phyloP scores from a whole-genome alignment of 2,797 vertebrate species.

The Microctenopoma stevenorrisi region DNA sequence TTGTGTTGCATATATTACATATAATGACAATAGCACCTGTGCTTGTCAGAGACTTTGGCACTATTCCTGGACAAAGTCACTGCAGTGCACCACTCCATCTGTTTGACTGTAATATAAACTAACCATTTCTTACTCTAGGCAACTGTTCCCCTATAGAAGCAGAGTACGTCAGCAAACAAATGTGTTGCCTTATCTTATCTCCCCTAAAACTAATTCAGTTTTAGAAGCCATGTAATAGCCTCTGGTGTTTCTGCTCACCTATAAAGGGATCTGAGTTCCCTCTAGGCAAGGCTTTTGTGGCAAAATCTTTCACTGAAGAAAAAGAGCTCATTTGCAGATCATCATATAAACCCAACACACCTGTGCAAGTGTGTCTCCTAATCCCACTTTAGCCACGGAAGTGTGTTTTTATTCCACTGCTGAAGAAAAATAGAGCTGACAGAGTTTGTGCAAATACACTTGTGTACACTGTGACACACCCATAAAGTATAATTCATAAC shows the following conservation, averaged over 20 bases:
- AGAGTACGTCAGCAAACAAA: conserved; percentile 32
- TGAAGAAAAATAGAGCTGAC: neutral
- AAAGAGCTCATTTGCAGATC: conserved; percentile 21
- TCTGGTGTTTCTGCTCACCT: conserved; percentile 28
- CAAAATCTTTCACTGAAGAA: conserved; percentile 2
- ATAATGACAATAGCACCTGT: neutral
- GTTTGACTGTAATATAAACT: conserved; percentile 31
- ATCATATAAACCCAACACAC: conserved; percentile 21
- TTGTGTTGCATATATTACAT: conserved; percentile 7
- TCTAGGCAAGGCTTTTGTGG: conserved; percentile 5
- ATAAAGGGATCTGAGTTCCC: conserved; percentile 19
- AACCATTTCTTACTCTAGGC: conserved; percentile 32
- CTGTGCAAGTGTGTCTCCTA: conserved; percentile 3
- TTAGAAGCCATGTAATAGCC: conserved; percentile 26
- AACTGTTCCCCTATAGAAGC: conserved; percentile 22
- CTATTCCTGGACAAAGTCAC: conserved; percentile 38
- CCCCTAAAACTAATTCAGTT: conserved; percentile 34
- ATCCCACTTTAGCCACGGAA: conserved; percentile 14
- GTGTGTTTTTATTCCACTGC: neutral
- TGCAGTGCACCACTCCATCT: conserved; percentile 18
- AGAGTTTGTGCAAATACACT: neutral
- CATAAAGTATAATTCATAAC: too few species aligned
- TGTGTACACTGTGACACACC: neutral
- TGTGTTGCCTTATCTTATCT: conserved; percentile 17
- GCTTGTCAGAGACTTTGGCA: conserved; percentile 1